Evolutionary conservation across 2,113 vertebrate genomes (phyloP).

Genomic region (Gymnobelideus leadbeateri): DNA sequence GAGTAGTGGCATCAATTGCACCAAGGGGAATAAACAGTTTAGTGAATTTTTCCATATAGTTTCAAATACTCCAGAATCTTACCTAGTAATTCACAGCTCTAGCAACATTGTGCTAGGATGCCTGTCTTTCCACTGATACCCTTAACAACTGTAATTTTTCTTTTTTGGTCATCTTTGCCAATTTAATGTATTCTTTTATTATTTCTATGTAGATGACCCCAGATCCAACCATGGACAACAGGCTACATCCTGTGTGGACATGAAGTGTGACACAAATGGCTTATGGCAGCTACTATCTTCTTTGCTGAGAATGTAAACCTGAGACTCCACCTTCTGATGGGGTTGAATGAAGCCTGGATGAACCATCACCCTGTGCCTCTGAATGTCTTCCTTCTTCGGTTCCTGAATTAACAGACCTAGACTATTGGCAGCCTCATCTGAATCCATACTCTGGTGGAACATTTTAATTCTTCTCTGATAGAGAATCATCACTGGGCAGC

Average conservation of each 20-base stretch:
- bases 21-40: not conserved
- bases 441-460: slow-evolving; percentile 93
- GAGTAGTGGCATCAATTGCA: no score
- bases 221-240: slow-evolving; percentile 72
- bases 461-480: slow-evolving; percentile 90
- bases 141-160: not conserved
- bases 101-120: no score
- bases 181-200: not conserved
- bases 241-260: slow-evolving; percentile 94
- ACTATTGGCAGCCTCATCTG: slow-evolving; percentile 92
- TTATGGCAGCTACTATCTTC: slow-evolving; percentile 93
- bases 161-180: not conserved
- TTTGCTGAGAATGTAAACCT: slow-evolving; percentile 94
- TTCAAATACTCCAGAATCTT: not conserved
- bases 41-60: not conserved
- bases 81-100: no score
- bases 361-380: slow-evolving; percentile 92
- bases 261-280: slow-evolving; percentile 90
- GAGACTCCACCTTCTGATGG: slow-evolving; percentile 90
- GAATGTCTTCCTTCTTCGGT: slow-evolving; percentile 90
- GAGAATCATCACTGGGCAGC: no score
- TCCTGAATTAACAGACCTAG: slow-evolving; percentile 91
- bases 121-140: not conserved
- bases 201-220: not conserved
- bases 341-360: slow-evolving; percentile 90